phyloP scores from a whole-genome alignment of 1,140 invertebrate species.

The Stenopsyche tienmushanensis region DNA sequence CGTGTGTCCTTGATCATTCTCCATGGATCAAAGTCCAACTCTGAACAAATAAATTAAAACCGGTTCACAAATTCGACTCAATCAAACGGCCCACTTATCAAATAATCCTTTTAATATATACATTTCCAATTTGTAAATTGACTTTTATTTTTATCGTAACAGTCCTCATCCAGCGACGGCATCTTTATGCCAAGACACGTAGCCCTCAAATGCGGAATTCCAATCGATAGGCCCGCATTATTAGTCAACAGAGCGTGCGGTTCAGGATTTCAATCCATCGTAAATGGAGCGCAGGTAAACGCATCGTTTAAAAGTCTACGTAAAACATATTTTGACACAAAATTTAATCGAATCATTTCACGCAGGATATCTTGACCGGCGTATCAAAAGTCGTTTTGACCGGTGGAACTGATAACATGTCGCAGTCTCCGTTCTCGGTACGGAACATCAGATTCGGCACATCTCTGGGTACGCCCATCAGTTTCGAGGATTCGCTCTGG shows the following conservation, averaged over 20 bases:
- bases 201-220: slow-evolving; percentile 80
- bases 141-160: too few species aligned
- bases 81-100: too few species aligned
- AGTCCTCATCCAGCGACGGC: slow-evolving; percentile 83
- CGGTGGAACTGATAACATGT: slow-evolving; percentile 96
- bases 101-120: too few species aligned
- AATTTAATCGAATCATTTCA: too few species aligned
- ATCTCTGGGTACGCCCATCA: slow-evolving; percentile 72
- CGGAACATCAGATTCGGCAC: slow-evolving; percentile 91
- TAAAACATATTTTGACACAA: too few species aligned
- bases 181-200: slow-evolving; percentile 87
- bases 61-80: too few species aligned
- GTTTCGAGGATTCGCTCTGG: slow-evolving; percentile 93
- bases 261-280: slow-evolving; percentile 92
- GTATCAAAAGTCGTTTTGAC: slow-evolving; percentile 86
- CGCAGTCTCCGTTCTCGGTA: slow-evolving; percentile 86
- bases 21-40: too few species aligned
- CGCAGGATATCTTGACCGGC: slow-evolving; percentile 83
- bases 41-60: too few species aligned
- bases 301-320: too few species aligned
- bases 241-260: slow-evolving; percentile 89
- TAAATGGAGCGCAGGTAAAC: slow-evolving; percentile 84
- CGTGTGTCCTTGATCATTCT: too few species aligned
- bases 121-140: too few species aligned
- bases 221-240: slow-evolving; percentile 76